A percentile compares a stretch with the other conserved stretches of the same genome.
phyloP scores from a whole-genome alignment of 2,113 vertebrate genomes.

The Irena cyanogastra region DNA sequence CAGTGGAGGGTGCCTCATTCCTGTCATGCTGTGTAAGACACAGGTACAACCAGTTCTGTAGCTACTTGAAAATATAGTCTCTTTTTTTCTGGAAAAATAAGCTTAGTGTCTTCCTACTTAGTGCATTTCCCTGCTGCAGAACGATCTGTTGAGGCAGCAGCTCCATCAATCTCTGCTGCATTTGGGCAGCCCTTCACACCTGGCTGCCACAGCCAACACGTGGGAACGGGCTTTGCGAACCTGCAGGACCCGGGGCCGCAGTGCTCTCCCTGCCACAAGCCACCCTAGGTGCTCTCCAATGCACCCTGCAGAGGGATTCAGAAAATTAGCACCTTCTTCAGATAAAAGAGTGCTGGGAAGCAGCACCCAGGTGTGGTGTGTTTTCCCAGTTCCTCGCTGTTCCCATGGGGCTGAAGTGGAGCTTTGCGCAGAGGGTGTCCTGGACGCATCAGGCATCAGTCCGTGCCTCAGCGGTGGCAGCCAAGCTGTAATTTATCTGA shows the following conservation, averaged over 20 bases:
- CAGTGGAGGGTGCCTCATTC: neutral
- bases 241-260: no score
- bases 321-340: neutral
- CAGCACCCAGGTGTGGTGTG: neutral
- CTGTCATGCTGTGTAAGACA: neutral
- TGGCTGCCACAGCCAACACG: accelerated
- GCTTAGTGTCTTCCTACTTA: neutral
- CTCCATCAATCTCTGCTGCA: neutral
- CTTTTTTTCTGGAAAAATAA: neutral
- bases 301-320: neutral
- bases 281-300: neutral
- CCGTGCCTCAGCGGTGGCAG: neutral
- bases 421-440: neutral
- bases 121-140: neutral
- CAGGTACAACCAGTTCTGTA: neutral
- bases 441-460: neutral
- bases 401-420: neutral
- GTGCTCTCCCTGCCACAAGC: neutral
- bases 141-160: neutral
- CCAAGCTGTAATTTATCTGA: neutral
- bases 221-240: neutral
- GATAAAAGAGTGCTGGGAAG: neutral
- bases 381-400: accelerated
- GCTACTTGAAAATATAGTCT: neutral
- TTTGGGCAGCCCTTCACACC: neutral